phyloP scores from a whole-genome alignment of 37 sponge, comb jelly and placozoan genomes.

The Chondrilla cf. caribensis region DNA sequence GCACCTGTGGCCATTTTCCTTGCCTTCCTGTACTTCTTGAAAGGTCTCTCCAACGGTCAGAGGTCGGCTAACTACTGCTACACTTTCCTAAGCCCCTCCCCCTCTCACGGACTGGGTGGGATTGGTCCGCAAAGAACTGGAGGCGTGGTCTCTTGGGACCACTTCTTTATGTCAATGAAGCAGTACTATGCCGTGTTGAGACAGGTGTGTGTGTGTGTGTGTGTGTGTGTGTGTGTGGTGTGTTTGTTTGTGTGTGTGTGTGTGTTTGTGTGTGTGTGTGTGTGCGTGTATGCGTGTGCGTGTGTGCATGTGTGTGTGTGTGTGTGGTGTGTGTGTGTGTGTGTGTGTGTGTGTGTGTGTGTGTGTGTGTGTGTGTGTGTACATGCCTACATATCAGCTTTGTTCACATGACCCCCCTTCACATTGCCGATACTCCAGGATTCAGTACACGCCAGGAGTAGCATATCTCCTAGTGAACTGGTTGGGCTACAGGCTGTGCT shows the following conservation, averaged over 20 bases:
- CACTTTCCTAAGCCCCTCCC: slow-evolving; percentile 65
- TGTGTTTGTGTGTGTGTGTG: neutral
- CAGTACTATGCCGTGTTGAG: slow-evolving; percentile 76
- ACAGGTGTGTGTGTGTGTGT: slow-evolving; percentile 28
- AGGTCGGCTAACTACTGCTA: slow-evolving; percentile 76
- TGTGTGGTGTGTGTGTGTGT: neutral
- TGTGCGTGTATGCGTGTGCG: neutral
- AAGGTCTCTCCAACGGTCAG: slow-evolving; percentile 68
- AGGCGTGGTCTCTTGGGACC: slow-evolving; percentile 87
- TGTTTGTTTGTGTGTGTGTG: neutral
- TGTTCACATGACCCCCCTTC: too few species aligned
- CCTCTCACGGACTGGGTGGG: slow-evolving; percentile 23
- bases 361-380: too few species aligned
- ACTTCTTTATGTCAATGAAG: slow-evolving; percentile 88
- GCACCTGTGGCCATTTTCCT: slow-evolving; percentile 73
- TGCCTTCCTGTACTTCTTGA: slow-evolving; percentile 82
- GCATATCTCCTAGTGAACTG: slow-evolving; percentile 81
- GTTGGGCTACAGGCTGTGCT: slow-evolving; percentile 82
- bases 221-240: neutral
- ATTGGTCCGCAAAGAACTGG: slow-evolving; percentile 46
- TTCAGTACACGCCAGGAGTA: slow-evolving; percentile 39
- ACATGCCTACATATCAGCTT: too few species aligned
- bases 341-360: neutral
- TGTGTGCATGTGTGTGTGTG: neutral
- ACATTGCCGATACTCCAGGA: too few species aligned